These are phyloP conservation scores for Chalcosyrphus nemorum DNA, from an alignment of 2,888 invertebrate genomes.

Conservation along the genomic window DNA sequence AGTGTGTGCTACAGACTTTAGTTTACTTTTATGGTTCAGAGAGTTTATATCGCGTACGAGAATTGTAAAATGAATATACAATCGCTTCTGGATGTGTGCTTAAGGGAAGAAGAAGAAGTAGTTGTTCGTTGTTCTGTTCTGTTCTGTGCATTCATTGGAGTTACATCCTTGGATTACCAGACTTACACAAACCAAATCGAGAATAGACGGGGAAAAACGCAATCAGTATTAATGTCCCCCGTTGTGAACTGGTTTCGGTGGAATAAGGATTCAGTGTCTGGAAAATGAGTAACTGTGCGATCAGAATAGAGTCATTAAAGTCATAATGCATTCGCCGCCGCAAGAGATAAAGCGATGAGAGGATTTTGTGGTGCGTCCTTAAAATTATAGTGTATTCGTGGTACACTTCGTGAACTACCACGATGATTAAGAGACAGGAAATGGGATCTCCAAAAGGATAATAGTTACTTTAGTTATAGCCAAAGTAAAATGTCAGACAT, in stretches of 20 bases:
- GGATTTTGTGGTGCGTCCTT: not conserved
- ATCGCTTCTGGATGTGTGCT: slow-evolving; percentile 58
- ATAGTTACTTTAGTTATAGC: no score
- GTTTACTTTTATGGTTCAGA: slow-evolving; percentile 67
- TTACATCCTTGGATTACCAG: slow-evolving; percentile 48
- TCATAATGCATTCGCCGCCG: slow-evolving; percentile 48
- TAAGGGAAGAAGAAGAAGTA: slow-evolving; percentile 15
- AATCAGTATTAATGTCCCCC: slow-evolving; percentile 69
- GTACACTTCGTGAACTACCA: no score
- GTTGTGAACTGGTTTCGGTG: slow-evolving; percentile 55
- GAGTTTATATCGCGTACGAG: slow-evolving; percentile 66
- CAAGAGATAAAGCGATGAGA: slow-evolving; percentile 18
- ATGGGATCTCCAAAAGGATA: no score
- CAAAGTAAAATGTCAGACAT: no score
- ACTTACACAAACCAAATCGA: slow-evolving; percentile 56
- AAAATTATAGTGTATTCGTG: not conserved
- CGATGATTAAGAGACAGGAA: no score
- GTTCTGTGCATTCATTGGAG: slow-evolving; percentile 28
- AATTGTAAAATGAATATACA: slow-evolving; percentile 67
- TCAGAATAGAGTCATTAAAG: slow-evolving; percentile 9
- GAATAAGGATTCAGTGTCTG: slow-evolving; percentile 58
- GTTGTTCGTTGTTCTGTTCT: no score
- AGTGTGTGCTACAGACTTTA: slow-evolving; percentile 45
- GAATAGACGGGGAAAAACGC: slow-evolving; percentile 40
- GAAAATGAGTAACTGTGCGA: slow-evolving; percentile 55